Percentiles rank a stretch among this genome's conserved stretches.
These are phyloP conservation scores for Brotogeris chrysoptera DNA, from an alignment of 2,797 vertebrate species.

Conservation along the genomic window DNA sequence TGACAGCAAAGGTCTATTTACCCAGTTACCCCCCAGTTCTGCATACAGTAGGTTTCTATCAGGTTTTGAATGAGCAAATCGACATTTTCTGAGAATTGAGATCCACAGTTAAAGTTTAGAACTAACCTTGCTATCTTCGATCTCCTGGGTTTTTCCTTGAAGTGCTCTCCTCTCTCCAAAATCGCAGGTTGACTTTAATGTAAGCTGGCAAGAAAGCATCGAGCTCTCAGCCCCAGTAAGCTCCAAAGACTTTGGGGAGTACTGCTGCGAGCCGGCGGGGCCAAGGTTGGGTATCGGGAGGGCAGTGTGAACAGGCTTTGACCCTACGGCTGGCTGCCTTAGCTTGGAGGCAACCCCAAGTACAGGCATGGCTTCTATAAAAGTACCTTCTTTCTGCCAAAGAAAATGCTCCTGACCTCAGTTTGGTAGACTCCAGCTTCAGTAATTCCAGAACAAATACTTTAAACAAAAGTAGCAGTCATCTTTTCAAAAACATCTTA, in stretches of 20 bases:
- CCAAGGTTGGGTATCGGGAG: slow-evolving; percentile 88
- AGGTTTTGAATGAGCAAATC: slow-evolving; percentile 7
- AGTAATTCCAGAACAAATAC: slow-evolving; percentile 75
- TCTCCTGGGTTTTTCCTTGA: slow-evolving; percentile 79
- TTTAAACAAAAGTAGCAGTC: slow-evolving; percentile 77
- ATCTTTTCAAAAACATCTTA: slow-evolving; percentile 49
- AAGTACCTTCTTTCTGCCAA: slow-evolving; percentile 75
- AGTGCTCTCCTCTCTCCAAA: slow-evolving; percentile 80
- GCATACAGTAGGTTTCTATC: background rate
- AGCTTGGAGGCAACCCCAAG: slow-evolving; percentile 94
- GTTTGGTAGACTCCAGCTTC: slow-evolving; percentile 75
- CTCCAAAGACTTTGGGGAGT: slow-evolving; percentile 81
- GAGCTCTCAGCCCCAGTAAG: slow-evolving; percentile 75
- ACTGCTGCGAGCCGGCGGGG: slow-evolving; percentile 75
- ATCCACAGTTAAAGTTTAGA: slow-evolving; percentile 34
- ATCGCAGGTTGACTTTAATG: slow-evolving; percentile 83
- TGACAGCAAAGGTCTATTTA: background rate
- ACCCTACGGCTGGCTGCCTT: slow-evolving; percentile 87
- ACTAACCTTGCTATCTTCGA: slow-evolving; percentile 95
- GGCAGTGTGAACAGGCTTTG: slow-evolving; percentile 90
- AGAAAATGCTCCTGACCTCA: slow-evolving; percentile 80
- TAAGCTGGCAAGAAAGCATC: slow-evolving; percentile 84
- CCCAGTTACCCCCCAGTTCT: background rate
- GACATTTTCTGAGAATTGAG: background rate
- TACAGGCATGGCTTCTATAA: slow-evolving; percentile 89